phyloP scores from a whole-genome alignment of 2,113 vertebrate genomes.

The Coturnix japonica region DNA sequence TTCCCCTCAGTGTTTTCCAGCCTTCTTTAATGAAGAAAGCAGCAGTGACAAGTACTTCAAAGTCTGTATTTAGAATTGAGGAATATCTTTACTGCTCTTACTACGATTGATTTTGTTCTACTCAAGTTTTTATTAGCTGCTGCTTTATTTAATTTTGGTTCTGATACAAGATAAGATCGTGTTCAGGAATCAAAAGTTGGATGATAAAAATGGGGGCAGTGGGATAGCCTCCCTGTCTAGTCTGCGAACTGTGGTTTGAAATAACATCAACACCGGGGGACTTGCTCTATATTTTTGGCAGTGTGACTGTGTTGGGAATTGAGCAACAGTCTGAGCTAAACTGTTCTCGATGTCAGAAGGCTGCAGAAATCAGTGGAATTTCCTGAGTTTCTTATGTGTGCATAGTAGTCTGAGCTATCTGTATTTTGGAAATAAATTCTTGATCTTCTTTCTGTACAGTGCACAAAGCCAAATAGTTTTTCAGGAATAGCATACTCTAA shows the following conservation, averaged over 20 bases:
- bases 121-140: background rate
- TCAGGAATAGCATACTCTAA: background rate
- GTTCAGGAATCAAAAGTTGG: background rate
- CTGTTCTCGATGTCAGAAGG: background rate
- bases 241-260: background rate
- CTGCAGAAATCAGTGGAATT: background rate
- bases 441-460: background rate
- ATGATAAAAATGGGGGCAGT: background rate
- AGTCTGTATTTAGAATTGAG: background rate
- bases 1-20: background rate
- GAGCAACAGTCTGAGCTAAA: background rate
- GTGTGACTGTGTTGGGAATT: background rate
- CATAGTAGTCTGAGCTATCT: background rate
- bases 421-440: background rate
- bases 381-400: background rate
- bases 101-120: background rate
- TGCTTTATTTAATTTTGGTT: background rate
- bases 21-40: background rate
- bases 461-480: background rate
- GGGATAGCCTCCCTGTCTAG: background rate
- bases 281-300: background rate
- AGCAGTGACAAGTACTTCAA: background rate
- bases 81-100: background rate
- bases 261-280: background rate
- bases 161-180: background rate